Percentiles rank a stretch among this genome's conserved stretches.
These are phyloP conservation scores for Monochamus alternatus DNA, from an alignment of 2,888 invertebrate genomes.

Conservation along the genomic window DNA sequence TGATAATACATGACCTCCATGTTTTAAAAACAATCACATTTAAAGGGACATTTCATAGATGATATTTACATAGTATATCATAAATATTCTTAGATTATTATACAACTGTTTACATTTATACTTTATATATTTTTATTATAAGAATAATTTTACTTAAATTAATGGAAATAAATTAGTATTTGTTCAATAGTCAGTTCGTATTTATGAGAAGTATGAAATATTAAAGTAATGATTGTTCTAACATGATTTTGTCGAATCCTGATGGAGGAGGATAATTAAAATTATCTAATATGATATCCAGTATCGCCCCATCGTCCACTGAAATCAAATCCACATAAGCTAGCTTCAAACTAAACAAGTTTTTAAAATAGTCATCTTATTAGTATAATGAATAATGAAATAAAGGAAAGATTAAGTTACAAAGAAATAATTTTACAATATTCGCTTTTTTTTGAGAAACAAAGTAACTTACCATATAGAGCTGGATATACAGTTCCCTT, in stretches of 20 bases:
- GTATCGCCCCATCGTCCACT: constrained; percentile 98
- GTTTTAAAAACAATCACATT: constrained; percentile 20
- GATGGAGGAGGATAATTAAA: constrained; percentile 88
- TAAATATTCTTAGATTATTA: constrained; percentile 18
- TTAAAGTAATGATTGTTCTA: constrained; percentile 97
- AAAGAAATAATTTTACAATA: background rate
- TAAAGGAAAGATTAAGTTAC: too few species aligned
- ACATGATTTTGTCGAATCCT: constrained; percentile 96
- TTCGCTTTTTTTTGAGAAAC: constrained; percentile 4
- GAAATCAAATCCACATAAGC: constrained; percentile 62
- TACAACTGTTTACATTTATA: constrained; percentile 21
- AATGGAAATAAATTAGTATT: constrained; percentile 44
- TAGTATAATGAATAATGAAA: too few species aligned
- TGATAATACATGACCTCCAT: background rate
- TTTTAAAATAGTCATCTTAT: too few species aligned
- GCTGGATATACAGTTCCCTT: constrained; percentile 94
- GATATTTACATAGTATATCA: constrained; percentile 32
- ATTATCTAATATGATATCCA: constrained; percentile 94
- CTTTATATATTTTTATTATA: constrained; percentile 42
- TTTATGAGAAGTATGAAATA: constrained; percentile 55
- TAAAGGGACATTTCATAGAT: constrained; percentile 14
- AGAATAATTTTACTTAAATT: constrained; percentile 39
- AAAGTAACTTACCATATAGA: constrained; percentile 84
- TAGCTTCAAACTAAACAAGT: too few species aligned
- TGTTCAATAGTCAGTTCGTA: constrained; percentile 42